These are phyloP conservation scores for Tinamus major DNA, from an alignment of 2,797 vertebrate species.

Conservation along the genomic window DNA sequence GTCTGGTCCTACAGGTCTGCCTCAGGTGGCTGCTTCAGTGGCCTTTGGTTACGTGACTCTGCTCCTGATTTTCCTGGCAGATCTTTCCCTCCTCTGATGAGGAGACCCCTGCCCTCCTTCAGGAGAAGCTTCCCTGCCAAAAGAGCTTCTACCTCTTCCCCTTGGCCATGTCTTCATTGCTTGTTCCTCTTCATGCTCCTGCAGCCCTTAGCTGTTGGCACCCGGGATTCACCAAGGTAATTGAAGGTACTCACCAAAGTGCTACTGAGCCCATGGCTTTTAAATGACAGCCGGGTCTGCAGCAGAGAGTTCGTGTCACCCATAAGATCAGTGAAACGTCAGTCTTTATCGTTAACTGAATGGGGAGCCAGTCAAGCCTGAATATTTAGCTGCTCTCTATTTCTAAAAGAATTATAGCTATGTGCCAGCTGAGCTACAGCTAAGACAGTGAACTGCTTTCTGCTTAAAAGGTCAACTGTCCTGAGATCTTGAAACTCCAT, in stretches of 20 bases:
- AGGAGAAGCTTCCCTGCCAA: not conserved
- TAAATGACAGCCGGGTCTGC: rapidly evolving
- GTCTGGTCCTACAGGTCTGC: not conserved
- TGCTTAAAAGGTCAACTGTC: not conserved
- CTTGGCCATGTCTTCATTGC: not conserved
- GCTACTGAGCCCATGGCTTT: not conserved
- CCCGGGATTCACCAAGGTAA: not conserved
- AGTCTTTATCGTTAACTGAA: not conserved
- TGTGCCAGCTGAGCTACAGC: not conserved
- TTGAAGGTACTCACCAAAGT: not conserved
- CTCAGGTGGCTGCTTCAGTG: not conserved
- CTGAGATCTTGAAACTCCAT: not conserved
- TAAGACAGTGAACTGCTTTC: not conserved
- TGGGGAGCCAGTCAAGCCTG: not conserved
- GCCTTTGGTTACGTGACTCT: not conserved
- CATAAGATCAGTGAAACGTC: not conserved
- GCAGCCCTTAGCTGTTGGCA: too few species aligned
- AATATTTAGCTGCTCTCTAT: not conserved
- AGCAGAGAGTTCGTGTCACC: not conserved
- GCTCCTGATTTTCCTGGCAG: not conserved
- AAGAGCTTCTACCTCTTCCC: not conserved
- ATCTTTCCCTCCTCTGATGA: not conserved
- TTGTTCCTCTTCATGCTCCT: not conserved
- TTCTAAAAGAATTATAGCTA: not conserved
- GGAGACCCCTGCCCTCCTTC: not conserved